Conservation (phyloP, 2,113 vertebrate genomes). For the Brevimyrus niger region DNA sequence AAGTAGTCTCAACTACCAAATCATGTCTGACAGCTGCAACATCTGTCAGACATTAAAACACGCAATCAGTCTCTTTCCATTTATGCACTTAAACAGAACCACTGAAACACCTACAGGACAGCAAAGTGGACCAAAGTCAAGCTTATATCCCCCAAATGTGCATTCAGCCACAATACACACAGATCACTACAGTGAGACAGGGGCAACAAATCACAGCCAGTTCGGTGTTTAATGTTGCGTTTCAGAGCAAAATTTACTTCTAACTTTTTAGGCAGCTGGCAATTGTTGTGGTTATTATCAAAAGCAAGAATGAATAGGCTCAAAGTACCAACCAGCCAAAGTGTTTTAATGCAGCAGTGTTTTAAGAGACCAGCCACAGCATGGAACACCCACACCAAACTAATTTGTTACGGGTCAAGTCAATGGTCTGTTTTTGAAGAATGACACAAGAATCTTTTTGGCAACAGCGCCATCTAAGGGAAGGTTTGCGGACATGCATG, state of each 20-base stretch:
- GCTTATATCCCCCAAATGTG: background rate
- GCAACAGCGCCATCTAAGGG: slow-evolving; percentile 57
- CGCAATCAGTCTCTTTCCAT: background rate
- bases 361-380: background rate
- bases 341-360: background rate
- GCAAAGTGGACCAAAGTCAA: background rate
- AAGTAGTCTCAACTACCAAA: background rate
- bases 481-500: slow-evolving; percentile 27
- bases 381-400: background rate
- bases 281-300: background rate
- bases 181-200: background rate
- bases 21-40: background rate
- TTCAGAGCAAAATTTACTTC: background rate
- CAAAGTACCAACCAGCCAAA: background rate
- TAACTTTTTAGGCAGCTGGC: background rate
- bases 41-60: background rate
- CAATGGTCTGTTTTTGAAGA: background rate
- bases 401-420: background rate
- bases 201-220: background rate
- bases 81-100: background rate
- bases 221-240: background rate
- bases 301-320: background rate
- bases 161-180: background rate
- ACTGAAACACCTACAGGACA: background rate
- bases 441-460: slow-evolving; percentile 28